Conservation (phyloP, 2,113 vertebrate species). For the Ciconia stormi region DNA sequence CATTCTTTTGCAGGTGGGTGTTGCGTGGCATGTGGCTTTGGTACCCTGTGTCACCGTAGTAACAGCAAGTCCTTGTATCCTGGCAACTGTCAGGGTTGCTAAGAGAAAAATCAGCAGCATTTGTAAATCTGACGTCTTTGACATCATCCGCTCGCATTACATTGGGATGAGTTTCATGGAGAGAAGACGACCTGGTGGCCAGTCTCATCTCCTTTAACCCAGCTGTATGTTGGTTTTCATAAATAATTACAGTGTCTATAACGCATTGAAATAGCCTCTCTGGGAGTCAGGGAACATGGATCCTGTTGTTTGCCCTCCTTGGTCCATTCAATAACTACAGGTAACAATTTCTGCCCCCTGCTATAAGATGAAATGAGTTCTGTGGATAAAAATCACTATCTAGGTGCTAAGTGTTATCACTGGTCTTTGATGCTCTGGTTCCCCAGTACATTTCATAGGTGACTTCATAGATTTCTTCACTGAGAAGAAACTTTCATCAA, state of each 20-base stretch:
- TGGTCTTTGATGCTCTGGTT: background rate
- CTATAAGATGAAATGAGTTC: background rate
- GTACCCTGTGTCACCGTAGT: conserved; percentile 22
- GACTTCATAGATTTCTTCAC: background rate
- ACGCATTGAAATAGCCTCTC: background rate
- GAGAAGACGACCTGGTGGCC: background rate
- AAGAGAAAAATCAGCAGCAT: background rate
- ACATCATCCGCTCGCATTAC: background rate
- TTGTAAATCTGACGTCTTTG: background rate
- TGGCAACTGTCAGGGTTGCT: conserved; percentile 44
- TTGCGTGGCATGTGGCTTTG: background rate
- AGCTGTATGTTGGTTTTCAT: background rate
- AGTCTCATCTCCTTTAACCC: background rate
- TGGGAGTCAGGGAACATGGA: background rate
- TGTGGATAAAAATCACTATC: background rate
- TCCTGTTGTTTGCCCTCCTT: background rate
- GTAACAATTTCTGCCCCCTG: background rate
- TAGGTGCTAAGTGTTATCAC: background rate
- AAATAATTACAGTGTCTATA: background rate
- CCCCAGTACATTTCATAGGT: background rate
- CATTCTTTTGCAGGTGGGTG: background rate
- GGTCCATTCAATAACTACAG: background rate
- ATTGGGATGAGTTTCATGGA: background rate
- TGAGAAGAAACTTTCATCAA: background rate
- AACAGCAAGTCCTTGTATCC: background rate